Base-by-base conservation (phyloP, 23 tunicate species). In the Styela plicata region DNA sequence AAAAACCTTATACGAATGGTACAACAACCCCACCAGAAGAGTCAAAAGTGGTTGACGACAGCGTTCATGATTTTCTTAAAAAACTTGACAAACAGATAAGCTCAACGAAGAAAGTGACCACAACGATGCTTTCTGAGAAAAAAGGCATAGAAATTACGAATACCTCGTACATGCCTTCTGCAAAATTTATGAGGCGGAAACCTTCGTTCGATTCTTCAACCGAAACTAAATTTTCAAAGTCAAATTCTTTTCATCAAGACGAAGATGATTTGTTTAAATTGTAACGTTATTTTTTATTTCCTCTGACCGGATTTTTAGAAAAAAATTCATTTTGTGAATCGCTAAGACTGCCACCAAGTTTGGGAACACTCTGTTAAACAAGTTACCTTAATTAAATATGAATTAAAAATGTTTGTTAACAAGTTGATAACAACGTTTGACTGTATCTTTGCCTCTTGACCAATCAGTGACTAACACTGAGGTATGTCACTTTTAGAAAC, bases 81-180 rank as follows among this genome's bases (percentile, higher is more conserved):
- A 76, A 76, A 76, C 66, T 76, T 1, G 81, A 76, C 27, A 76
- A 33, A 57, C 81, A 76, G 22, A 76, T 76, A n/a, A 36, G 17
- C 27, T 22, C 81, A 53, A 53, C 66, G 0, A 76, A 37, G 53
- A 36, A 76, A 53, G 32, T 29, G 0, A 57, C 66, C 18, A 36
- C 66, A 0, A 36, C 81, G 64, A 76, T 76, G 52, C 27, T 76
- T 36, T 76, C 81, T 1, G 64, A 76, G 63, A 71, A 71, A 44
- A 44, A 13, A 13, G 77, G 29, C 29, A 28, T 28, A 3, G 37
- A 71, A 71, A 33, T 71, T 71, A 34, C 36, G 35, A 71, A 71
- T 3, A 71, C 18, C 36, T 3, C 37, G 3, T 5, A 27, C 37
- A 36, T 36, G 13, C 34, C 77, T 27, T 30, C 36, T 33, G 77